A percentile compares a stretch with the other conserved stretches of the same genome.
These are phyloP conservation scores for Lanius ludovicianus DNA, from an alignment of 2,113 vertebrate genomes.

Conservation along the genomic window DNA sequence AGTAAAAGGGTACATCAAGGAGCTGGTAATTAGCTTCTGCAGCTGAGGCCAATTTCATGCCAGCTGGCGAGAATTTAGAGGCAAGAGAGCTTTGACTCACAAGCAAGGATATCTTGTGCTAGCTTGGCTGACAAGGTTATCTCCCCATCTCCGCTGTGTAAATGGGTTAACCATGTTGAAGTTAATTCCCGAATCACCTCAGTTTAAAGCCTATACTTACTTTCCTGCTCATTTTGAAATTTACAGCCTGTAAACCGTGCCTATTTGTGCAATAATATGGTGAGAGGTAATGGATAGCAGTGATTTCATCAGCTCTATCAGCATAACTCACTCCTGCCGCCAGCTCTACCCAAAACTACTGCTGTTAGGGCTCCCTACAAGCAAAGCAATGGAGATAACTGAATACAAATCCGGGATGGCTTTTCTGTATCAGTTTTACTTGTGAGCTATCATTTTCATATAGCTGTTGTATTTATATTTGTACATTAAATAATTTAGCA, in stretches of 20 bases:
- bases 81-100: background rate
- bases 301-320: background rate
- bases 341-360: background rate
- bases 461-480: background rate
- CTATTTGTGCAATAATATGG: background rate
- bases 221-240: background rate
- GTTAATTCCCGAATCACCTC: background rate
- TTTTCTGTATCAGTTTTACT: background rate
- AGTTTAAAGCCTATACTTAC: background rate
- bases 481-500: background rate
- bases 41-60: slow-evolving; percentile 44
- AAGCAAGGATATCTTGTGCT: background rate
- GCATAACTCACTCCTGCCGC: background rate
- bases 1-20: slow-evolving; percentile 2
- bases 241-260: background rate
- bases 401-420: background rate
- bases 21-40: slow-evolving; percentile 36
- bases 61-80: slow-evolving; percentile 21
- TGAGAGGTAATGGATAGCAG: background rate
- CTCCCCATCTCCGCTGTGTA: background rate
- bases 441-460: background rate
- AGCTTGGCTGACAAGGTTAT: background rate
- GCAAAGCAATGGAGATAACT: background rate
- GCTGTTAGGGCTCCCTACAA: background rate
- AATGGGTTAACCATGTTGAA: background rate